Evolutionary conservation across 1,140 invertebrate genomes (phyloP).

Genomic region (Rhyacophila brunnea): DNA sequence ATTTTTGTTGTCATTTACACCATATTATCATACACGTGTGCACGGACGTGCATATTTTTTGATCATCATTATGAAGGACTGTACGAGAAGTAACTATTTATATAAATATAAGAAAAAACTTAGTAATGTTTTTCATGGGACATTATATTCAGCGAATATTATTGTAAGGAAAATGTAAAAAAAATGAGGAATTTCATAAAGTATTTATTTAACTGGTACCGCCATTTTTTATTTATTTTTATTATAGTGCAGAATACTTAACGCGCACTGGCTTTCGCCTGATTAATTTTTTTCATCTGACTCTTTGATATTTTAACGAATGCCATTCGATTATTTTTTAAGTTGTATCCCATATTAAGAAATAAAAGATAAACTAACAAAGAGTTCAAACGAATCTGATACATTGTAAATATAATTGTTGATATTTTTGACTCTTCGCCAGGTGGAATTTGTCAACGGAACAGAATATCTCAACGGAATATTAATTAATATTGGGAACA

Average conservation of each 20-base stretch:
- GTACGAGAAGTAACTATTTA: too few relatives aligned
- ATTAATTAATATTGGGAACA: not conserved
- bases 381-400: too few relatives aligned
- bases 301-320: not conserved
- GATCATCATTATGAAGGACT: too few relatives aligned
- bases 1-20: slow-evolving; percentile 6
- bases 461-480: not conserved
- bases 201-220: not conserved
- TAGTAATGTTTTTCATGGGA: not conserved
- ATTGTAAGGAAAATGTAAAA: not conserved
- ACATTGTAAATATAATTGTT: too few relatives aligned
- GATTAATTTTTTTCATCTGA: slow-evolving; percentile 11
- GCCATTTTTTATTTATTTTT: slow-evolving; percentile 15
- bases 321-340: slow-evolving; percentile 20
- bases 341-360: not conserved
- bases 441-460: not conserved
- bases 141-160: not conserved
- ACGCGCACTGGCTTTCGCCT: slow-evolving; percentile 7
- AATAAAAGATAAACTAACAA: not conserved
- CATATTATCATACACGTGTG: too few relatives aligned
- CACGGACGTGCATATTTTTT: too few relatives aligned
- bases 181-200: not conserved
- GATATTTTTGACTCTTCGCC: not conserved
- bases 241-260: not conserved
- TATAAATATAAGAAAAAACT: not conserved